Conservation (phyloP, 2,113 vertebrate species). For the Glaucidium brasilianum region DNA sequence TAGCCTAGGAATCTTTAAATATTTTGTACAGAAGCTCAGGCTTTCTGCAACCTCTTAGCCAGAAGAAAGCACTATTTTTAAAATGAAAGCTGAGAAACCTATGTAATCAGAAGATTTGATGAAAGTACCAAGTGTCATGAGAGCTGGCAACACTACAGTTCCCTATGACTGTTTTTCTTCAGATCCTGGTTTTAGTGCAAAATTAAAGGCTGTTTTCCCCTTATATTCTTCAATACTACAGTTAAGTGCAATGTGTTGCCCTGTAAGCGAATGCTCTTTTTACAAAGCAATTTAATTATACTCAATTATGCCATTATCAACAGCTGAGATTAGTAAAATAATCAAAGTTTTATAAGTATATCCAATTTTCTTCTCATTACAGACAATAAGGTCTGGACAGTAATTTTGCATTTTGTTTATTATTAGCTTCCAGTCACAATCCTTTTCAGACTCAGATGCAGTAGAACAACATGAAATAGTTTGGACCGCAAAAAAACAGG, state of each 20-base stretch:
- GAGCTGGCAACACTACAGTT: background rate
- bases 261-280: background rate
- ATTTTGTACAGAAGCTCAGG: background rate
- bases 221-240: background rate
- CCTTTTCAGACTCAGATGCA: background rate
- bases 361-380: background rate
- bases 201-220: background rate
- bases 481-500: background rate
- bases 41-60: background rate
- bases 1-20: background rate
- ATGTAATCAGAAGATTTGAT: conserved; percentile 21
- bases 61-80: conserved; percentile 25
- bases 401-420: background rate
- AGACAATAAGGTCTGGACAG: background rate
- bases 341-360: background rate
- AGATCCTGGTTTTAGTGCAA: background rate
- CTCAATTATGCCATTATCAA: background rate
- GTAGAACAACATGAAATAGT: background rate
- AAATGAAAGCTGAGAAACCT: conserved; percentile 9
- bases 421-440: background rate
- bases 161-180: background rate
- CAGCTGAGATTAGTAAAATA: background rate
- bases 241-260: background rate
- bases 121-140: conserved; percentile 24
- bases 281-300: background rate